Base-by-base conservation (phyloP, 2,113 vertebrate genomes). In the Calypte anna region DNA sequence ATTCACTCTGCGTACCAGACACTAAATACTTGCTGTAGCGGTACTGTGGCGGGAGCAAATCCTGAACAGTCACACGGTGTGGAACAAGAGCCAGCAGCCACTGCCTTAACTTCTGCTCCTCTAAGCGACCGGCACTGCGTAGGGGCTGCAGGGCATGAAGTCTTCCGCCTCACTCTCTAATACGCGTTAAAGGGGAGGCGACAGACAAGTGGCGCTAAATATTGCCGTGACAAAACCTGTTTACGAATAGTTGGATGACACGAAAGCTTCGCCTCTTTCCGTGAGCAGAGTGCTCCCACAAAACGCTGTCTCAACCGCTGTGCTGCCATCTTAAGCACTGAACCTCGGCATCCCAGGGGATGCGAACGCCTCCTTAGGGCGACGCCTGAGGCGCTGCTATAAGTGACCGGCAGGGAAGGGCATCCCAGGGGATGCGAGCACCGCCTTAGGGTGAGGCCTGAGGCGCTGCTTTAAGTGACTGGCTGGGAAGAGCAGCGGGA, bases 251-350 rank as follows among this genome's bases (percentile, higher is more conserved):
- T 24, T 19, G 27, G 15, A 23, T 1, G 1, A 31, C 75, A 40
- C 38, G 38, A 40, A 40, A 40, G 38, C 38, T 40, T 40, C 38
- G 46, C 17, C 40, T 24, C 31, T 20, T 19, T 23, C 21, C 31
- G 8, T 2, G 31, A 67, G 7, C 8, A 24, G 31, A 25, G 20
- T 0, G 17, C 7, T 76, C 11, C 21, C n/a, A 44, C 30, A 13
- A 20, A 33, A 30, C 3, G 43, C 64, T 21, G 31, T 14, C 40
- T 7, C 5, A 33, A 27, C 27, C 14, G 59, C 5, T 12, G 13
- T 0, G 12, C 5, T 51, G 30, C 27, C 8, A 0, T 12, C 55
- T 44, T 23, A 40, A 48, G 61, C 43, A 17, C 18, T 11, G 11
- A 4, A 7, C 31, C 38, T 11, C 12, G 5, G 12, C 5, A 8